Percentiles rank a stretch among this genome's conserved stretches.
Evolutionary conservation across 2,113 vertebrate genomes (phyloP).

Genomic region (Aix galericulata): DNA sequence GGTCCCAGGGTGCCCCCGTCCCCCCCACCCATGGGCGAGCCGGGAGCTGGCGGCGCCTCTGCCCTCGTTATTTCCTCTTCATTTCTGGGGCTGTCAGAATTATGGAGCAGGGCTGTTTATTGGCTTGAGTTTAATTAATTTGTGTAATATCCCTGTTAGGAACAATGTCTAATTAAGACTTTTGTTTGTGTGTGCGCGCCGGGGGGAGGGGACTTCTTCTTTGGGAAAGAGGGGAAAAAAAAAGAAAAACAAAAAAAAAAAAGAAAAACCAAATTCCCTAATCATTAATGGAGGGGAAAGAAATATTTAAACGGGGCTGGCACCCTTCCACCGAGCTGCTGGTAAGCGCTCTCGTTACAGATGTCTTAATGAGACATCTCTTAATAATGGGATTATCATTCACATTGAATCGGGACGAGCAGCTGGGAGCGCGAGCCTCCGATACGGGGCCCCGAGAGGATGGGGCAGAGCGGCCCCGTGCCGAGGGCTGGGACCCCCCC

Average conservation of each 20-base stretch:
- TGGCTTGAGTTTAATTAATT: constrained; percentile 72
- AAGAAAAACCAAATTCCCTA: constrained; percentile 1
- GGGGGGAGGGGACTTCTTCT: background rate
- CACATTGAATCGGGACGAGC: constrained; percentile 18
- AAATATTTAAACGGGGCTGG: background rate
- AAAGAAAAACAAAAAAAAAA: background rate
- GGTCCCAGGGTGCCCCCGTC: background rate
- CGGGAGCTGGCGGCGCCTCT: background rate
- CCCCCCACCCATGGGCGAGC: background rate
- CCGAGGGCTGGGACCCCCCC: no score
- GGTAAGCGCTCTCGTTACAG: constrained; percentile 22
- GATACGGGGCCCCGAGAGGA: background rate
- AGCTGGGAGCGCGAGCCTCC: constrained; percentile 18
- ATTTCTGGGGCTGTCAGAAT: constrained; percentile 1
- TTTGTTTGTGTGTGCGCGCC: background rate
- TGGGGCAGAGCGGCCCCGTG: background rate
- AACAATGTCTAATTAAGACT: constrained; percentile 75
- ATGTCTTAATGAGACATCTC: constrained; percentile 69
- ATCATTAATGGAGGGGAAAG: constrained; percentile 48
- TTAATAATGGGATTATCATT: constrained; percentile 37
- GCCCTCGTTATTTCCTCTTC: constrained; percentile 9
- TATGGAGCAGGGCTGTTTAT: constrained; percentile 36
- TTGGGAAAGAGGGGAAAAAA: background rate
- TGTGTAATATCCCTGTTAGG: constrained; percentile 70
- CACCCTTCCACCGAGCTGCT: background rate